A percentile compares a stretch with the other conserved stretches of the same genome.
These are phyloP conservation scores for Clupea harengus DNA, from an alignment of 2,113 vertebrate species.

Conservation along the genomic window DNA sequence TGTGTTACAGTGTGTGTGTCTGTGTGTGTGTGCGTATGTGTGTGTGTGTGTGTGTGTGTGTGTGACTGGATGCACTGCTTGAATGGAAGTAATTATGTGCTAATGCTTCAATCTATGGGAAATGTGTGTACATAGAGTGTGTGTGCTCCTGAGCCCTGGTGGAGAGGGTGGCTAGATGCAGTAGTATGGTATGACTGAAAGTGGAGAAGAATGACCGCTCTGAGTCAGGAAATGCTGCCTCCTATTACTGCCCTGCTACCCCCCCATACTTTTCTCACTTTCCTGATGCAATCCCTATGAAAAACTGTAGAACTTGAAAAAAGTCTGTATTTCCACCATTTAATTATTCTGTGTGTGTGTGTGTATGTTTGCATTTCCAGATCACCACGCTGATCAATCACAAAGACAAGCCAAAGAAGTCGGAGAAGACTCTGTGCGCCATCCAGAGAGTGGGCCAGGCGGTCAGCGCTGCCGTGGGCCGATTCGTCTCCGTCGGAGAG, in stretches of 20 bases:
- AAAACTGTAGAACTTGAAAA: background rate
- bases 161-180: background rate
- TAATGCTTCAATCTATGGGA: background rate
- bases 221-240: background rate
- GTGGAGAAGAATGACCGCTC: background rate
- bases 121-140: background rate
- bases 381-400: conserved; percentile 98
- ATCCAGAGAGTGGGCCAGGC: conserved; percentile 94
- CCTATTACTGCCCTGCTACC: background rate
- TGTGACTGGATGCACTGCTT: background rate
- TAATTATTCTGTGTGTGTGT: background rate
- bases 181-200: background rate
- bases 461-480: conserved; percentile 88
- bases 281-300: background rate
- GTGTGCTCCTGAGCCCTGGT: background rate
- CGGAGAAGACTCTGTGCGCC: conserved; percentile 89
- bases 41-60: background rate
- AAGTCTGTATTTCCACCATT: background rate
- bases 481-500: conserved; percentile 94
- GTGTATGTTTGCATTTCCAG: conserved; percentile 65
- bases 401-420: conserved; percentile 95
- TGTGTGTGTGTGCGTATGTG: background rate
- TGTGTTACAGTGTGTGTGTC: conserved; percentile 28
- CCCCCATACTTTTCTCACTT: background rate
- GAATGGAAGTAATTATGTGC: background rate